Base-by-base conservation (phyloP, 2,888 invertebrate genomes). In the Coelopa pilipes region DNA sequence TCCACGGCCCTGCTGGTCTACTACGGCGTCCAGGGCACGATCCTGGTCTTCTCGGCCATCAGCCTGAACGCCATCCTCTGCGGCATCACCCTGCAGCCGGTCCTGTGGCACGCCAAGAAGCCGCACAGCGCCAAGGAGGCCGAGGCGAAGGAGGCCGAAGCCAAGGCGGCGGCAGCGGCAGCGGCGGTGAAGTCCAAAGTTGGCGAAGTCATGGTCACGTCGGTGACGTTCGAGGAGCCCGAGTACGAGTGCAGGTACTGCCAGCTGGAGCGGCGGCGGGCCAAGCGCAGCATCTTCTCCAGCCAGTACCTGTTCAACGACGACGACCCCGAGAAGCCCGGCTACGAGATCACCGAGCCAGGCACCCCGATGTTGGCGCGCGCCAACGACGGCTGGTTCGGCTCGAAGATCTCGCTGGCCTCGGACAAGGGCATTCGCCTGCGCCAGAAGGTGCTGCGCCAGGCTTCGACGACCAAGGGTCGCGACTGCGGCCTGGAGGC, bases 11-110 rank as follows among this genome's bases (percentile, higher is more conserved):
- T 93, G 11, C 88, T 92, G 81, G 87, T 88, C 0, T 79, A 84
- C 17, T 93, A 92, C 78, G 93, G 92, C 0, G 91, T 91, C 79
- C 89, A 91, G 74, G 93, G 93, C 59, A 90, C 92, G 0, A 89
- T 92, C 72, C 84, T 94, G n/a, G 88, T 94, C 24, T 90, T 92
- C 78, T 89, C 91, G 9, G 93, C 90, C 0, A 88, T 94, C 72
- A 89, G 92, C 0, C 86, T 93, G 66, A 92, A 94, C 82, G 90
- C 93, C 0, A 84, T 93, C 57, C 90, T 91, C 15, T 92, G 91
- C 77, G 90, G 92, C 0, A 86, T 93, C 50, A 87, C 93, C 19
- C 84, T 93, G 17, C 94, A 94, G 81, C 94, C 94, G 4, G 93
- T 94, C 5, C 90, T 92, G 84, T 91, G 92, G 91, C 94, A 94